Conservation (phyloP, 2,113 vertebrate species). For the Mola mola region DNA sequence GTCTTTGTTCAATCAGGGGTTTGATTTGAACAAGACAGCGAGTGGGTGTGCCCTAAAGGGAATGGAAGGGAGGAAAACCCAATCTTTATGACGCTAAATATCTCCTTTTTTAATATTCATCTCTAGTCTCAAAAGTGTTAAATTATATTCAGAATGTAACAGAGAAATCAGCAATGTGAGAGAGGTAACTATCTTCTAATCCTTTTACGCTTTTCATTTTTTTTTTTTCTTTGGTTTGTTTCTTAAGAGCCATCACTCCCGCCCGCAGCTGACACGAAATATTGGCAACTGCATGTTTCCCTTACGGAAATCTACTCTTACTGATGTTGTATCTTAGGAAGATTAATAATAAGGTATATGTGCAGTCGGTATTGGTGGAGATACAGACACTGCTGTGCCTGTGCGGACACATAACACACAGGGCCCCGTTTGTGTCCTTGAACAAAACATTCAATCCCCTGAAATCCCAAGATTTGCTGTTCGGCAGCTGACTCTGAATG, state of each 20-base stretch:
- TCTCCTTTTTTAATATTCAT: not conserved
- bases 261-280: slow-evolving; percentile 20
- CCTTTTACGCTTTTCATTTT: too few species aligned
- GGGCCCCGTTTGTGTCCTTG: slow-evolving; percentile 48
- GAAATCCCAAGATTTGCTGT: slow-evolving; percentile 9
- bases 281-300: too few species aligned
- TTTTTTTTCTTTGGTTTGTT: too few species aligned
- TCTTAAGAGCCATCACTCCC: too few species aligned
- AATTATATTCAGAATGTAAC: not conserved
- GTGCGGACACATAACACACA: not conserved
- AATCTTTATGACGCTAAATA: slow-evolving; percentile 8
- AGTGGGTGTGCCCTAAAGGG: slow-evolving; percentile 70
- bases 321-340: too few species aligned
- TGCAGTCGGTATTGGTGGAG: not conserved
- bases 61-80: slow-evolving; percentile 13
- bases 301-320: too few species aligned
- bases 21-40: slow-evolving; percentile 52
- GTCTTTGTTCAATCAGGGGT: slow-evolving; percentile 51
- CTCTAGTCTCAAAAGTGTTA: too few species aligned
- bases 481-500: slow-evolving; percentile 12
- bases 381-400: not conserved
- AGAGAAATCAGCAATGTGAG: not conserved
- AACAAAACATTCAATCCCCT: slow-evolving; percentile 33
- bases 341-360: not conserved
- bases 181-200: too few species aligned